A percentile compares a stretch with the other conserved stretches of the same genome.
These are phyloP conservation scores for Pherbina coryleti DNA, from an alignment of 2,888 invertebrate genomes.

Conservation along the genomic window DNA sequence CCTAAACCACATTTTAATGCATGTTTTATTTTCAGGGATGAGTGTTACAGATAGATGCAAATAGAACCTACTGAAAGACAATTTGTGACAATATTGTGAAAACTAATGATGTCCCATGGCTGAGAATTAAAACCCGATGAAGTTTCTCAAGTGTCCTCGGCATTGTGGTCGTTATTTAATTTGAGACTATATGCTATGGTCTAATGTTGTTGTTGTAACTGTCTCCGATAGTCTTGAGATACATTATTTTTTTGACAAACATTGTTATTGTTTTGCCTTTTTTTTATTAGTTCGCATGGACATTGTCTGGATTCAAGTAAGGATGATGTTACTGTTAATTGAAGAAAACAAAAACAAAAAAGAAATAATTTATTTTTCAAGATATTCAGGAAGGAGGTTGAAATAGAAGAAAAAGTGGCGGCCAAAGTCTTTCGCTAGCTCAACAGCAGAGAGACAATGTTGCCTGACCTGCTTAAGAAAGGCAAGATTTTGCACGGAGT, in stretches of 20 bases:
- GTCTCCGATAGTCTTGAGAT: background rate
- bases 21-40: background rate
- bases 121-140: background rate
- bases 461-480: background rate
- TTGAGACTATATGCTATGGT: background rate
- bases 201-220: background rate
- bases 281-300: background rate
- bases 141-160: constrained; percentile 8
- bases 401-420: no score
- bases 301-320: background rate
- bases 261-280: background rate
- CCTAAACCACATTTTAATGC: background rate
- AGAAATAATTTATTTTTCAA: background rate
- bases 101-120: constrained; percentile 28
- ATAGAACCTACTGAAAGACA: background rate
- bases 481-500: constrained; percentile 2
- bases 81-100: constrained; percentile 15
- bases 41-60: background rate
- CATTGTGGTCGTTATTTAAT: constrained; percentile 2
- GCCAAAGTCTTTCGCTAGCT: background rate
- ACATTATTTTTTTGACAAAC: background rate
- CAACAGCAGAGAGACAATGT: background rate
- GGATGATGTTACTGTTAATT: background rate
- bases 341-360: background rate
- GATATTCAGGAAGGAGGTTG: background rate